phyloP scores from a whole-genome alignment of 1,140 invertebrate species.

The Paraescarpia echinospica region DNA sequence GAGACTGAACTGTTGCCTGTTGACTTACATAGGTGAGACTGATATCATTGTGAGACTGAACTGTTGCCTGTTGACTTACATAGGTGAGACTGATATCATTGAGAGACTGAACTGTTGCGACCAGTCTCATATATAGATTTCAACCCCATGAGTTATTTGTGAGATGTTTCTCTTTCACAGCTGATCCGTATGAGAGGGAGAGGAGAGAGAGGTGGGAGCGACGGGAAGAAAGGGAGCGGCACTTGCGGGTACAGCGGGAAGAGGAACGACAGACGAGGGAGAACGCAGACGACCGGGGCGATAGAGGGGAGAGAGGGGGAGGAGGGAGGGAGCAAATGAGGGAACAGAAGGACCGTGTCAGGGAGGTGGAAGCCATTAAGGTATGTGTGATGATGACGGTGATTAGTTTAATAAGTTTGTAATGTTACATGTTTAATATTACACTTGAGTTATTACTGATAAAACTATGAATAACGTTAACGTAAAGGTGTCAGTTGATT shows the following conservation, averaged over 20 bases:
- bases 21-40: no score
- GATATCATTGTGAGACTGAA: no score
- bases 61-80: no score
- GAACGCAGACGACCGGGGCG: constrained; percentile 36
- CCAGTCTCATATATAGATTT: no score
- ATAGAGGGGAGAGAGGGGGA: constrained; percentile 60
- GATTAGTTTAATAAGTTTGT: no score
- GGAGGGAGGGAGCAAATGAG: constrained; percentile 9
- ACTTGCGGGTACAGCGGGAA: constrained; percentile 30
- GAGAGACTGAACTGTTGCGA: no score
- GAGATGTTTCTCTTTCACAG: constrained; percentile 16
- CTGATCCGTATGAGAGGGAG: constrained; percentile 28
- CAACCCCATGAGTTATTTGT: not conserved
- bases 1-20: no score
- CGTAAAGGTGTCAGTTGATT: no score
- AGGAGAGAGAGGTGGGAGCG: constrained; percentile 31
- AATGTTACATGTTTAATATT: no score
- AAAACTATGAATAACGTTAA: no score
- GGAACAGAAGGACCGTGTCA: constrained; percentile 85
- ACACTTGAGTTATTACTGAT: no score
- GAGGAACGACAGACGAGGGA: constrained; percentile 51
- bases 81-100: no score
- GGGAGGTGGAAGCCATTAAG: constrained; percentile 50
- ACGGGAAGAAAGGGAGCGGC: constrained; percentile 20
- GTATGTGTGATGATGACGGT: not conserved